Evolutionary conservation across 2,113 vertebrate genomes (phyloP), one percentile per base, ranked within the genome.

Genomic region (Strix aluco): DNA sequence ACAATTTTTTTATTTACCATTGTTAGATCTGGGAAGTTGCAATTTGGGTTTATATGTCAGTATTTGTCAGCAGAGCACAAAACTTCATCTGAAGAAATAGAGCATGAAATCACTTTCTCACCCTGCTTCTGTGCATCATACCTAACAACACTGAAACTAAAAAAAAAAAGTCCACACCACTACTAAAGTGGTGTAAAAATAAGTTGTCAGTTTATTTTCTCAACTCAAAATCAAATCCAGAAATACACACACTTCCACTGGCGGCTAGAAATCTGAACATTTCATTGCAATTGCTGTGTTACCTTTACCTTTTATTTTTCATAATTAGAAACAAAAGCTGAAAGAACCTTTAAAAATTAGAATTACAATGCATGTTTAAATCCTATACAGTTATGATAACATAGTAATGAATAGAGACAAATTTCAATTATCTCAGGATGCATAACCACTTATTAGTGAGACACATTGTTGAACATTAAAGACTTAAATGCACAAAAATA

Each of bases 51-150:
- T 94, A 81, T n/a, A 85, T 85, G 69, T 91, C 88, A 90, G 51
- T 61, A 93, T 97, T 93, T 2, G 9, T 90, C 90, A 93, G 88
- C 44, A 96, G 77, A 96, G n/a, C 85, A 94, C 78, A 84, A 97
- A 98, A 95, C 82, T 96, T 96, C 72, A 89, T 96, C 77, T 92
- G 59, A 92, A 95, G 94, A 98, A 97, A 97, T 69, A 98, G 93
- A 97, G 87, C 95, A 97, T 97, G 88, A 97, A 98, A 97, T 97
- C 95, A 97, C 91, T 94, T 97, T 96, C 95, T 96, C 95, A 97
- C 82, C 59, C 93, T 92, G 82, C 52, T 97, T 82, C 93, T 94
- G 87, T 90, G 80, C 70, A 96, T 96, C 83, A 92, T 97, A 96
- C 87, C 89, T 94, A 97, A 96, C 62, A 97, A 96, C 57, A 91